These are phyloP conservation scores for Perca flavescens DNA, from an alignment of 2,113 vertebrate species.

Conservation along the genomic window DNA sequence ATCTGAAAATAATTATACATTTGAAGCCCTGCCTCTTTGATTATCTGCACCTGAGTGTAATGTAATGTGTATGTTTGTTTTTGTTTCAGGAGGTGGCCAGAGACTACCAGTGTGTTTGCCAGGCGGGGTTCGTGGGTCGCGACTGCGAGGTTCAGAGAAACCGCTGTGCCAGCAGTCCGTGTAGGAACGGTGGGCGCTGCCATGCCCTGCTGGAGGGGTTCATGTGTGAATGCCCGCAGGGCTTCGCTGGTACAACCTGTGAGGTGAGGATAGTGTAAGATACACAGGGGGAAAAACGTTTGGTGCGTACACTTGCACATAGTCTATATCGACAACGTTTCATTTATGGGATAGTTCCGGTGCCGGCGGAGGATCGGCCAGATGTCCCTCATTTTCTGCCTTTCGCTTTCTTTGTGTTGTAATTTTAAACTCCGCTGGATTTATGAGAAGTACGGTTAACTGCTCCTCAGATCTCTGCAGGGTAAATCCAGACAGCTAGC, in stretches of 20 bases:
- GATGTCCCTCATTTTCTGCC: too few species aligned
- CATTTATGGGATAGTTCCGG: too few species aligned
- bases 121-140: slow-evolving; percentile 87
- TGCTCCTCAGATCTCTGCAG: too few species aligned
- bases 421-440: too few species aligned
- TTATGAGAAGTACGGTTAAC: too few species aligned
- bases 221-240: slow-evolving; percentile 88
- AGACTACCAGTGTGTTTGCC: slow-evolving; percentile 90
- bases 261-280: slow-evolving; percentile 86
- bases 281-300: background rate
- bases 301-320: background rate
- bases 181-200: slow-evolving; percentile 88
- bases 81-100: slow-evolving; percentile 82
- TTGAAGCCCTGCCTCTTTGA: background rate
- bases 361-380: too few species aligned
- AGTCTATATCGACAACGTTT: too few species aligned
- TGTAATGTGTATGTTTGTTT: background rate
- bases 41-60: background rate
- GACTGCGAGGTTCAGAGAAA: slow-evolving; percentile 90
- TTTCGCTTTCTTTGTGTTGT: too few species aligned
- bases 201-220: slow-evolving; percentile 86
- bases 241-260: slow-evolving; percentile 88
- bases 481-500: too few species aligned
- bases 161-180: slow-evolving; percentile 88
- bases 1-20: too few species aligned